phyloP scores from a whole-genome alignment of 2,888 invertebrate genomes.

The Drosophila anomelani region DNA sequence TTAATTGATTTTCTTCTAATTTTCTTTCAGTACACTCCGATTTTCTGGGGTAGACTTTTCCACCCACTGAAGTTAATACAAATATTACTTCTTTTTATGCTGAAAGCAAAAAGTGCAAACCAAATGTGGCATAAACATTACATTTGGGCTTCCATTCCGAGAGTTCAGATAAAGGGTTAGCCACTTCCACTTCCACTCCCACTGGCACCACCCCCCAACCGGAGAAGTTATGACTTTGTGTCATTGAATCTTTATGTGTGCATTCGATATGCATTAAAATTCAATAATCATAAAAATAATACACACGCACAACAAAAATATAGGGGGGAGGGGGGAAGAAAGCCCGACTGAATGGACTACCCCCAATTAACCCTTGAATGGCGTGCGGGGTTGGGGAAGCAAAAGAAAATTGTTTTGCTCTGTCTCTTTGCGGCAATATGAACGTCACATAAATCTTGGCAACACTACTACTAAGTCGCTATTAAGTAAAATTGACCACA shows the following conservation, averaged over 20 bases:
- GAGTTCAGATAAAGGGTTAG: constrained; percentile 33
- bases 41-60: not conserved
- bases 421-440: constrained; percentile 63
- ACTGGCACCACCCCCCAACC: constrained; percentile 9
- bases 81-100: constrained; percentile 57
- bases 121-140: constrained; percentile 66
- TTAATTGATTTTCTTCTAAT: too few relatives aligned
- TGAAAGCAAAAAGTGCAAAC: constrained; percentile 59
- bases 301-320: constrained; percentile 21
- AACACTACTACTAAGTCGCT: constrained; percentile 78
- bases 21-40: not conserved
- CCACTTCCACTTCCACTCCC: constrained; percentile 34
- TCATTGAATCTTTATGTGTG: constrained; percentile 77
- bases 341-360: constrained; percentile 6
- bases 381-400: constrained; percentile 1
- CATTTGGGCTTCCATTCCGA: constrained; percentile 42
- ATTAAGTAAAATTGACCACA: constrained; percentile 83
- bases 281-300: constrained; percentile 82
- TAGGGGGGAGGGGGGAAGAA: constrained; percentile 19
- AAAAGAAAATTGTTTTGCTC: constrained; percentile 31
- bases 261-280: constrained; percentile 83
- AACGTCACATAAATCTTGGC: constrained; percentile 79
- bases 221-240: constrained; percentile 62
- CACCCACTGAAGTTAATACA: constrained; percentile 32
- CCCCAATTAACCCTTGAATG: constrained; percentile 64